Evolutionary conservation across 2,888 invertebrate genomes (phyloP), one percentile per base, ranked within the genome.

Genomic region (Pycnomerus fuliginosus): DNA sequence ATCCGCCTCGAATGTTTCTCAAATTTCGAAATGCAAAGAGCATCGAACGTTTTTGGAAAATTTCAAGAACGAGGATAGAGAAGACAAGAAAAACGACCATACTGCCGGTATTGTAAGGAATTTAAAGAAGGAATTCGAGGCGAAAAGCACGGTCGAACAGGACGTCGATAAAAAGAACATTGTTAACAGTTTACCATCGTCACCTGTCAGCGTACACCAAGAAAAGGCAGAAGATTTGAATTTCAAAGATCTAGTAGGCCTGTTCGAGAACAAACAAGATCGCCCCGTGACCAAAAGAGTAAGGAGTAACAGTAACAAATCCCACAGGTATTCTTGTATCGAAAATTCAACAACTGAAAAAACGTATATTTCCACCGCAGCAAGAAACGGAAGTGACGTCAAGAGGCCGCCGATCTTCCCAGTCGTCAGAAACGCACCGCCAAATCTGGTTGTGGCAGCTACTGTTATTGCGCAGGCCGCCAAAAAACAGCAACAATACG

Each of bases 41-140:
- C 76, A 78, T 62, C 74, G 75, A 55, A 74, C 70, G 60, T 74
- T 74, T 34, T 61, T 78, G 29, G 78, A 78, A 61, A 77, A 71
- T 55, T 58, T 76, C 24, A 56, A 20, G 11, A 74, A 73, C 49
- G 61, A 65, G 40, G 61, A 55, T 16, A 70, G 69, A 38, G 64
- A 64, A 24, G 62, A 61, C 30, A 61, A 67, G 29, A 71, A 56
- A 46, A 53, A 68, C 12, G 62, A 62, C 2, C 74, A 74, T 27
- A 59, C 58, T 22, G 78, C 80, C 27, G 90, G 91, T 16, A 85
- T 87, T 68, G 92, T 92, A 56, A 84, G 84, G 76, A 88, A 85
- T 76, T 80, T 91, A 57, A 90, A 90, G 71, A 86, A 86, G 68
- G 91, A 89, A 70, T 91, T 92, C 70, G 92, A 93, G 75, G 90